Conservation (phyloP, 2,888 invertebrate genomes). For the Synanthedon andrenaeformis region DNA sequence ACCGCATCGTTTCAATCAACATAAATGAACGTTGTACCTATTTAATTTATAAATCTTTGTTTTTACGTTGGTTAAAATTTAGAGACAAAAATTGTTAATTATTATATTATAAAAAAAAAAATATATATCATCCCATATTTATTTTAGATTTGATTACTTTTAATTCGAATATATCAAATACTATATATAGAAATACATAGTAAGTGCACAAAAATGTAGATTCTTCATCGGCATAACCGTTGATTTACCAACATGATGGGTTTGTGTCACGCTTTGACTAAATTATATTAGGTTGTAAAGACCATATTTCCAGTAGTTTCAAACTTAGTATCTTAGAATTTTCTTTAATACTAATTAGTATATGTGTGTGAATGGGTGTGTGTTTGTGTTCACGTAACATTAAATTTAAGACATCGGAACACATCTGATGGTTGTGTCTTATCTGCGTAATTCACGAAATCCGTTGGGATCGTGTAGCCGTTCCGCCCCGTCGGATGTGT, state of each 20-base stretch:
- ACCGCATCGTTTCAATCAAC: slow-evolving; percentile 39
- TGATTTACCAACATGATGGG: slow-evolving; percentile 22
- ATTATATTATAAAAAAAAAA: slow-evolving; percentile 26
- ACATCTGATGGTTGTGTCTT: too few species aligned
- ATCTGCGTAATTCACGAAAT: too few species aligned
- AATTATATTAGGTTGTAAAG: slow-evolving; percentile 29
- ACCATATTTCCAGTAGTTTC: slow-evolving; percentile 47
- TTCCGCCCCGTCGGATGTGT: too few species aligned
- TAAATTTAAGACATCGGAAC: slow-evolving; percentile 20
- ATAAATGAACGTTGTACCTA: slow-evolving; percentile 16
- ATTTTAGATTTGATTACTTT: slow-evolving; percentile 34
- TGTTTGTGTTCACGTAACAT: slow-evolving; percentile 54
- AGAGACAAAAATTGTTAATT: slow-evolving; percentile 58
- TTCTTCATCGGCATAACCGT: slow-evolving; percentile 39
- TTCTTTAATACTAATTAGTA: slow-evolving; percentile 34
- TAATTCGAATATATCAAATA: slow-evolving; percentile 34
- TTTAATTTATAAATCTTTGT: slow-evolving; percentile 38
- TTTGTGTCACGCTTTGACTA: slow-evolving; percentile 39
- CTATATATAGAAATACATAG: slow-evolving; percentile 31
- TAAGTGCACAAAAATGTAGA: slow-evolving; percentile 40
- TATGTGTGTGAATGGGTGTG: slow-evolving; percentile 48
- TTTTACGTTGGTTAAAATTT: slow-evolving; percentile 48
- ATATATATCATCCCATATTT: slow-evolving; percentile 41
- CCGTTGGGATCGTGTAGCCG: too few species aligned
- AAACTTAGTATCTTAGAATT: slow-evolving; percentile 40